Evolutionary conservation across 2,113 vertebrate species (phyloP), one percentile per base, ranked within the genome.

Genomic region (Solea solea): DNA sequence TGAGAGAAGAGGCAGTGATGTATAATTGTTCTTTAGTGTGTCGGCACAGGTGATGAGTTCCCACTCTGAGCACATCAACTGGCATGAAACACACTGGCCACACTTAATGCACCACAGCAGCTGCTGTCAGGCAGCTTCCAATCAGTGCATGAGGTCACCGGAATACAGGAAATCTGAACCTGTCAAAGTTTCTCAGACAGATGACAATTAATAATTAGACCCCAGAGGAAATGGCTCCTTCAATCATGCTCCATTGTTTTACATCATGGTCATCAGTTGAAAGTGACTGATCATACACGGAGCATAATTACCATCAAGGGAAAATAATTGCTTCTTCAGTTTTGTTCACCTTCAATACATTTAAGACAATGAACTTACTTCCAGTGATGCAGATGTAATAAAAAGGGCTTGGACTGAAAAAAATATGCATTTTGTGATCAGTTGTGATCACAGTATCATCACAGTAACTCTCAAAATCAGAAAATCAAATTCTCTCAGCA

Each of bases 191-290:
- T 72, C 52, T 50, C 68, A 54, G 53, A 71, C 69, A 81, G 76
- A 40, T 13, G 8, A 71, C 74, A 82, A 86, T 84, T 85, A 75
- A 86, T 85, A 83, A 91, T 87, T 69, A 85, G 80, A 73, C 81
- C 88, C 72, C 78, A 0, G 15, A 61, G 83, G 87, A 87, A 81
- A 75, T n/a, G 39, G 68, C 45, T 58, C 83, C 78, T 81, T 85
- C 80, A 84, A 82, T 86, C 81, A 88, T 61, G 66, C 81, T 66
- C 46, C 16, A 57, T 78, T 65, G 83, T 49, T 68, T 42, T 69
- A 51, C 9, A 8, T 42, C 2, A 51, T 34, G 46, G 58, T 50
- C n/a, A 25, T 78, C 76, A 72, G 28, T 40, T 69, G 56, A 16
- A 50, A 62, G 57, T 57, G 70, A 81, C 59, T 82, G 72, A 86